Base-by-base conservation (phyloP, 1,140 invertebrate genomes). In the Heliothis subflexa region DNA sequence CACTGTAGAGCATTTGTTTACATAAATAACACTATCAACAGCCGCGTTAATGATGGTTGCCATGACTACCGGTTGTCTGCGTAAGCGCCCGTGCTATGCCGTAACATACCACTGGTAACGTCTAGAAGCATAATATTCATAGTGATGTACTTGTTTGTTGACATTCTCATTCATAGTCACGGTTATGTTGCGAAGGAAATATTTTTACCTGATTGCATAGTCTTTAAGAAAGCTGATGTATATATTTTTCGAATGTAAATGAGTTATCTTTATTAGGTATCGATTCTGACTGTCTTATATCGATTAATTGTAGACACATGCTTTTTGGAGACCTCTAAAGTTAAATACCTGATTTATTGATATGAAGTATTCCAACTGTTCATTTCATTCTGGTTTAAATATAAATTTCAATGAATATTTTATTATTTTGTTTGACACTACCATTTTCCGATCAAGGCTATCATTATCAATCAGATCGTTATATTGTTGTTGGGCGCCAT, bases 51-150 rank as follows among this genome's bases (percentile, higher is more conserved):
- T 64, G 33, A 47, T 11, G 9, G 62, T 40, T 45, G 62, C 62
- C 62, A 47, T 64, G 62, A 66, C 62, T 66, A 66, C 40, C 16
- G 62, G 16, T 66, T 47, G 47, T 40, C n/a, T 21, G 40, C 62
- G 40, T 16, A 21, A 18, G 12, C 62, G 40, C n/a, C 16, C 1
- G 61, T 64, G 13, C 59, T 62, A 16, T 66, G 62, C 40, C 62
- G 40, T 64, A 64, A 64, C 61, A 64, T 14, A 33, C 18, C 33
- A 11, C 40, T 21, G 16, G 62, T 11, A 66, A 11, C 13, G 25
- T 61, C 57, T 61, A 61, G 57, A 61, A 61, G 57, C 25, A n/a
- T 62, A 16, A 62, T 28, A 62, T 40, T 62, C 13, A 62, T 0
- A 33, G 16, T 64, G 3, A 18, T 25, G 62, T n/a, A 47, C 33